A percentile compares a stretch with the other conserved stretches of the same genome.
Evolutionary conservation across 92 coral and sea anemone genomes (phyloP).

Genomic region (Heteractis magnifica): DNA sequence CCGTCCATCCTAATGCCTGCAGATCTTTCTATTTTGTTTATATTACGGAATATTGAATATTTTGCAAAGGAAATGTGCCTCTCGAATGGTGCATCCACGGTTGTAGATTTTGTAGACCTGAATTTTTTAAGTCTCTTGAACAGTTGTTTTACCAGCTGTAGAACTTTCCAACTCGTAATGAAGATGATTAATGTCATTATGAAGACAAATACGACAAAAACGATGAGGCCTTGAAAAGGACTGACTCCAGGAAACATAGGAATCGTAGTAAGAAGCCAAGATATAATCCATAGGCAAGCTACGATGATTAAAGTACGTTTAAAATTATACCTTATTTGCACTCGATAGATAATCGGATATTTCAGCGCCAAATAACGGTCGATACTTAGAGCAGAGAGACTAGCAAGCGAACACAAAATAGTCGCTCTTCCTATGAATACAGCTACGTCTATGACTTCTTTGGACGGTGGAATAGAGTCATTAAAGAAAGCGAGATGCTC

Average conservation of each 20-base stretch:
- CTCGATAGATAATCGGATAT: slow-evolving; percentile 52
- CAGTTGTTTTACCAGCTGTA: slow-evolving; percentile 30
- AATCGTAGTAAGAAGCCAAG: slow-evolving; percentile 42
- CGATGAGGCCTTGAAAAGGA: slow-evolving; percentile 35
- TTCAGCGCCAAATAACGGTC: slow-evolving; percentile 49
- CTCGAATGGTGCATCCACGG: background rate
- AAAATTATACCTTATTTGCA: slow-evolving; percentile 30
- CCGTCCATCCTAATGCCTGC: no score
- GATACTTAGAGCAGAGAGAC: slow-evolving; percentile 43
- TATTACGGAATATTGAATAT: slow-evolving; percentile 2
- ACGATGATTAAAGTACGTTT: slow-evolving; percentile 19
- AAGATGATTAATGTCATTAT: slow-evolving; percentile 45
- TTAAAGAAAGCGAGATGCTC: slow-evolving; percentile 42
- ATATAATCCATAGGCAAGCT: slow-evolving; percentile 29
- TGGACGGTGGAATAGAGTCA: slow-evolving; percentile 14
- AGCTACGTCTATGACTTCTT: slow-evolving; percentile 26
- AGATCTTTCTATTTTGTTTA: background rate
- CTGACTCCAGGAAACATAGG: slow-evolving; percentile 49
- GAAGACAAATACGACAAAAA: slow-evolving; percentile 48
- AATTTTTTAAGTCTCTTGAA: slow-evolving; percentile 19
- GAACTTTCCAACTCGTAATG: slow-evolving; percentile 37
- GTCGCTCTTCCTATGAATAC: slow-evolving; percentile 58
- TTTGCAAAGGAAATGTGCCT: slow-evolving; percentile 7
- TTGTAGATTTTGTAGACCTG: slow-evolving; percentile 7
- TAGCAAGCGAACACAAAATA: slow-evolving; percentile 41